Percentiles rank a stretch among this genome's conserved stretches.
Conservation (phyloP, 2,888 invertebrate species). For the Ophonus ardosiacus region DNA sequence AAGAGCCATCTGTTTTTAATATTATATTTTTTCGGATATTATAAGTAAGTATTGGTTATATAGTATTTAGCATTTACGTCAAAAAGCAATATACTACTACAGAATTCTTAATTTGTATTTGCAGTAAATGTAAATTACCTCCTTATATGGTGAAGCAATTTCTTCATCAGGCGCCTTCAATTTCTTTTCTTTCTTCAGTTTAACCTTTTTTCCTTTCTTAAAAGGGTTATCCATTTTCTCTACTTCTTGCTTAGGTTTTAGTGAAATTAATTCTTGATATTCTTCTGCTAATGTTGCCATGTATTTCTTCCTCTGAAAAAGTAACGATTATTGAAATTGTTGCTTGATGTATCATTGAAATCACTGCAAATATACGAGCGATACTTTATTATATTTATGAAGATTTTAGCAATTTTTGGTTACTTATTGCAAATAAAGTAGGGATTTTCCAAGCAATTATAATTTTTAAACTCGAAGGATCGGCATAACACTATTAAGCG, state of each 20-base stretch:
- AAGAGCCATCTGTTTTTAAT: no score
- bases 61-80: no score
- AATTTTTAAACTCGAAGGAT: no score
- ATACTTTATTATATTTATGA: background rate
- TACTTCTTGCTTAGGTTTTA: conserved; percentile 77
- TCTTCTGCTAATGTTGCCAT: conserved; percentile 80
- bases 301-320: conserved; percentile 77
- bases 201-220: conserved; percentile 70
- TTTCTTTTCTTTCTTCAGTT: conserved; percentile 6
- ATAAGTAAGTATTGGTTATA: no score
- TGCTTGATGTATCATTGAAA: conserved; percentile 30
- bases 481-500: no score
- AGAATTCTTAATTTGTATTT: background rate
- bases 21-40: no score
- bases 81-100: background rate
- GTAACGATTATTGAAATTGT: background rate
- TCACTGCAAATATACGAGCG: background rate
- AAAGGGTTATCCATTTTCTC: conserved; percentile 78
- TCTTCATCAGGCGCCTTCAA: background rate
- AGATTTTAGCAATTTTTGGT: no score
- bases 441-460: no score
- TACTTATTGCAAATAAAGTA: no score
- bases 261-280: conserved; percentile 80
- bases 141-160: conserved; percentile 26
- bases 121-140: background rate